Evolutionary conservation across 2,888 invertebrate genomes (phyloP).

Genomic region (Hipparchia semele): DNA sequence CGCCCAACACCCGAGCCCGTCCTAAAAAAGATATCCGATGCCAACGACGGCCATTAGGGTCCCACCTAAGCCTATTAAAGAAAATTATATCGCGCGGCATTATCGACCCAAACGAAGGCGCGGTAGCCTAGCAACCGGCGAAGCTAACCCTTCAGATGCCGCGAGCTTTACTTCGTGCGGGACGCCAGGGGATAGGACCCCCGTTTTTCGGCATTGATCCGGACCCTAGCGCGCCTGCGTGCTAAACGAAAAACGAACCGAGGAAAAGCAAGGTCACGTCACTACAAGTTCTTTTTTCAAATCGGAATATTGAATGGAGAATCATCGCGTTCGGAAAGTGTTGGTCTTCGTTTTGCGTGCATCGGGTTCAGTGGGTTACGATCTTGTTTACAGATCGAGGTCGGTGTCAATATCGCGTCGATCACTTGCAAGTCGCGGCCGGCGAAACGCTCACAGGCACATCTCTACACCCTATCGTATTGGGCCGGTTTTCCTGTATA

Average conservation of each 20-base stretch:
- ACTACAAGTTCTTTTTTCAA: slow-evolving; percentile 78
- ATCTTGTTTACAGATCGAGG: slow-evolving; percentile 38
- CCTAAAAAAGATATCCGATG: slow-evolving; percentile 31
- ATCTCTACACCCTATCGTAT: slow-evolving; percentile 4
- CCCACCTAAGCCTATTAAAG: slow-evolving; percentile 66
- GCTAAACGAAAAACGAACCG: slow-evolving; percentile 76
- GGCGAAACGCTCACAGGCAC: slow-evolving; percentile 6
- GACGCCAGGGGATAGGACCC: slow-evolving; percentile 63
- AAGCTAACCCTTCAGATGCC: slow-evolving; percentile 78
- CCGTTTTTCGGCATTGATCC: slow-evolving; percentile 82
- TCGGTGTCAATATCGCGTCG: slow-evolving; percentile 32
- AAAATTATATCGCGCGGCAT: slow-evolving; percentile 70
- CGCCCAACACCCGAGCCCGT: slow-evolving; percentile 9
- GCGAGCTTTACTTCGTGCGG: slow-evolving; percentile 75
- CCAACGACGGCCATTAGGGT: slow-evolving; percentile 49
- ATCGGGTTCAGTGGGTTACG: slow-evolving; percentile 61
- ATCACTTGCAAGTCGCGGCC: slow-evolving; percentile 17
- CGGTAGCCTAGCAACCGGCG: slow-evolving; percentile 74
- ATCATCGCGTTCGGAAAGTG: slow-evolving; percentile 68
- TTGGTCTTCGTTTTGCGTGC: slow-evolving; percentile 57
- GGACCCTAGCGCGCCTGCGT: slow-evolving; percentile 76
- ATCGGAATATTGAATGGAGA: slow-evolving; percentile 79
- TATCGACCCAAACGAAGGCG: slow-evolving; percentile 74
- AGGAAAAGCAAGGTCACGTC: slow-evolving; percentile 78
- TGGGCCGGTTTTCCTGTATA: not conserved